Conservation (phyloP, 1,140 invertebrate species). For the Caenorhabditis latens region DNA sequence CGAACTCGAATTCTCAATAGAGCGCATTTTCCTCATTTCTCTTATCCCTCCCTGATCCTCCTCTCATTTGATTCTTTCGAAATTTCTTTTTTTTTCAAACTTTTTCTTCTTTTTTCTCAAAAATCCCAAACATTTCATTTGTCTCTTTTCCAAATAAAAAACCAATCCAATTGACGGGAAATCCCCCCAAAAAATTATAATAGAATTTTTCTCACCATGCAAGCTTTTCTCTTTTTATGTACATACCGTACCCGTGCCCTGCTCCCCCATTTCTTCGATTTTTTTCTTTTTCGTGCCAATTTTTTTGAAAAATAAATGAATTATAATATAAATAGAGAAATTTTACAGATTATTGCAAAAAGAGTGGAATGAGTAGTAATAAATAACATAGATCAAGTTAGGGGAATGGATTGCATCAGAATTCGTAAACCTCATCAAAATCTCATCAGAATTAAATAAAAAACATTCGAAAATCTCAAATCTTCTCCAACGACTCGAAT, state of each 20-base stretch:
- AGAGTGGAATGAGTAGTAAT: background rate
- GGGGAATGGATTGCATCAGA: background rate
- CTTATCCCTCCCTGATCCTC: too few relatives aligned
- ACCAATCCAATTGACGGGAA: background rate
- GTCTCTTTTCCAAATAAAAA: background rate
- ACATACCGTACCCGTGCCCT: conserved; percentile 41
- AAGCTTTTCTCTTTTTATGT: conserved; percentile 15
- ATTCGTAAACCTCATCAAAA: background rate
- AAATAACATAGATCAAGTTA: background rate
- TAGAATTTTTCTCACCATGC: background rate
- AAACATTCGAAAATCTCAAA: background rate
- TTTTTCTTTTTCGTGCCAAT: background rate
- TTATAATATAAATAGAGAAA: background rate
- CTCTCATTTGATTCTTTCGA: too few relatives aligned
- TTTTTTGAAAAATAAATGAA: background rate
- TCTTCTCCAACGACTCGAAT: conserved; percentile 10
- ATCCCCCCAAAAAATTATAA: too few relatives aligned
- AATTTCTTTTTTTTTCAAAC: too few relatives aligned
- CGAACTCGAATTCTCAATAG: too few relatives aligned
- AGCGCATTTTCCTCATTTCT: too few relatives aligned
- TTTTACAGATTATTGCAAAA: too few relatives aligned
- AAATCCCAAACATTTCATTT: too few relatives aligned
- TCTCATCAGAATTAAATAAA: background rate
- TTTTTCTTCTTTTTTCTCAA: too few relatives aligned
- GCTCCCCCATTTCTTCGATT: background rate